Base-by-base conservation (phyloP, 1,140 invertebrate genomes). In the Ptiloglossa arizonensis region DNA sequence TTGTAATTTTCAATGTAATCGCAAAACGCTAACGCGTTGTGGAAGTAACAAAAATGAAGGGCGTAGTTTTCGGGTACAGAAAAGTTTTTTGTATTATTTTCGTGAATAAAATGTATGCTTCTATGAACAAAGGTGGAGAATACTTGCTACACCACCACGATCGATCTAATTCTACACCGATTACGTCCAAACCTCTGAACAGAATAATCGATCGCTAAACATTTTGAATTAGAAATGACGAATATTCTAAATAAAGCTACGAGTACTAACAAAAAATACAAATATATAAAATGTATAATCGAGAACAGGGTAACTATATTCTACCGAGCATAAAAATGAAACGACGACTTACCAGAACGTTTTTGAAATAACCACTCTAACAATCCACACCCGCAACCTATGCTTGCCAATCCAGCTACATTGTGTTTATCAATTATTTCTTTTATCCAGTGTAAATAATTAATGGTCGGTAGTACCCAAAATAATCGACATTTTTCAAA, bases 41-140 rank as follows among this genome's bases (percentile, higher is more conserved):
- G 96, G 85, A 96, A 97, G 85, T 96, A 96, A 85, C 96, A 96
- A 87, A 97, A 96, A 32, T 96, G 83, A 62, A 96, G 82, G 0
- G 95, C 95, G 67, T 93, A 93, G n/a, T 90, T 87, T 27, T 87
- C 60, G 9, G 90, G 81, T 41, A 91, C 62, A 50, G 64, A 44
- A 52, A 88, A 64, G 27, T 76, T 88, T 15, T 78, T 81, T 22
- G 79, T 87, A 17, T 92, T 86, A 11, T 88, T 84, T 66, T 93
- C 90, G 46, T 75, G 81, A 90, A 89, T 29, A 70, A 93, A 92
- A 27, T 84, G 41, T 1, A 89, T 72, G 35, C 89, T 81, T 91
- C 87, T 50, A 95, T 90, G 67, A 95, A 95, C 60, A 88, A 86
- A 0, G 93, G 92, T 38, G 93, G 92, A 8, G 94, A 93, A 85